Conservation (phyloP, 1,140 invertebrate genomes). For the Druon quercuslanigerum region DNA sequence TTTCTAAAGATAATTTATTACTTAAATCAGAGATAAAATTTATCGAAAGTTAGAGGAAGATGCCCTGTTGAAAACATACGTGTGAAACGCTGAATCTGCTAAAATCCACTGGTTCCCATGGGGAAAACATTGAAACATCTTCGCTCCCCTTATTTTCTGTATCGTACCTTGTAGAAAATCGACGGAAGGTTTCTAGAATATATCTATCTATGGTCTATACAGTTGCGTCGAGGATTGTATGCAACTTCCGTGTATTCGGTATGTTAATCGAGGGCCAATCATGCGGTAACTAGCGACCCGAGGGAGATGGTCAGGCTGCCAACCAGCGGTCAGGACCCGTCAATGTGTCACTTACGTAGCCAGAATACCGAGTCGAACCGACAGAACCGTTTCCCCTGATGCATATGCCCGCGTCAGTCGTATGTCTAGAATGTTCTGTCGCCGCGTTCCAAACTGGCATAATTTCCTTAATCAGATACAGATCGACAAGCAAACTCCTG, state of each 20-base stretch:
- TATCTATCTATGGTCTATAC: slow-evolving; percentile 6
- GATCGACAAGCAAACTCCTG: slow-evolving; percentile 3
- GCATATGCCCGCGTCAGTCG: slow-evolving; percentile 59
- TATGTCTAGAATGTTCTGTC: slow-evolving; percentile 61
- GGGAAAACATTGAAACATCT: slow-evolving; percentile 4
- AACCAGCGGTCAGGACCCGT: slow-evolving; percentile 73
- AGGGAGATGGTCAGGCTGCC: slow-evolving; percentile 71
- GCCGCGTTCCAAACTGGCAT: slow-evolving; percentile 55
- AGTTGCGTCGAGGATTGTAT: slow-evolving; percentile 50
- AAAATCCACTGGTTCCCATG: background rate
- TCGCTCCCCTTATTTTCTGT: background rate
- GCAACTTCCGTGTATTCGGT: slow-evolving; percentile 61
- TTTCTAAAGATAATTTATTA: no score
- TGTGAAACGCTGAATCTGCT: background rate
- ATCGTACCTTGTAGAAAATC: slow-evolving; percentile 24
- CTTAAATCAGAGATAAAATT: no score
- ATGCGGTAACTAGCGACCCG: slow-evolving; percentile 74
- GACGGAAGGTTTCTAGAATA: slow-evolving; percentile 34
- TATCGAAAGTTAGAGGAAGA: no score
- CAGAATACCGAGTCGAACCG: slow-evolving; percentile 65
- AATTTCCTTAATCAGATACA: slow-evolving; percentile 41
- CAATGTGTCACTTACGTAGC: slow-evolving; percentile 75
- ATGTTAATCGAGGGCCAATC: slow-evolving; percentile 76
- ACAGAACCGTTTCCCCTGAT: slow-evolving; percentile 65
- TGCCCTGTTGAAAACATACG: background rate